Evolutionary conservation across 2,888 invertebrate genomes (phyloP), one percentile per base, ranked within the genome.

Genomic region (Patella depressa): DNA sequence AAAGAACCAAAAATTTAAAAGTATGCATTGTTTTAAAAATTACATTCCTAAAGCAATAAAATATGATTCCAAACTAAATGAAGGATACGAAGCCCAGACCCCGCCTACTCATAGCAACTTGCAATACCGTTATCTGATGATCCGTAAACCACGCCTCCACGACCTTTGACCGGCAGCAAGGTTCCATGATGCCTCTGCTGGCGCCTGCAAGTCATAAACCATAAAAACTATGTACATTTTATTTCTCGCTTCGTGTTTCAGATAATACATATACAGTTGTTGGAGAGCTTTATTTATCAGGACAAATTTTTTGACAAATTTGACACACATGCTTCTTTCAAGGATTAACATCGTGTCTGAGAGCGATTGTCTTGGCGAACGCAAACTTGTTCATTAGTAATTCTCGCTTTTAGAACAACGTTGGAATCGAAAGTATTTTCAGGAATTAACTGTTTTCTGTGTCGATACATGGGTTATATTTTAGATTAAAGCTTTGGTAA

Each of bases 121-220:
- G 65, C 65, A 24, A 65, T 65, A 65, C 3, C n/a, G 24, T 19
- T 83, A 80, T 81, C 83, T 76, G 77, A 81, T 82, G 80, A 79
- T 72, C 75, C 71, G 15, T 54, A 74, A 78, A 79, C 81, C 72
- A 81, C 85, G 80, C 84, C 85, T 76, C 69, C 14, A 73, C 79
- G 69, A 78, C 79, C 77, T 74, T 59, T 77, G 72, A 77, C 69
- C 72, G 69, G 19, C 80, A 78, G 45, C 19, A 19, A 24, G 24
- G 65, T 65, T 65, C 24, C 65, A 65, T 45, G 45, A 45, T 45
- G 45, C 7, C 5, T 45, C 45, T 45, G 45, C 45, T 45, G 65
- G 65, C 65, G 65, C 65, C 65, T 24, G 12, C 19, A 65, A 65
- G 24, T 19, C 19, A 24, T 19, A 24, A 14, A 65, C 24, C 19